phyloP scores from a whole-genome alignment of 2,888 invertebrate genomes.

The Agonopterix arenella region DNA sequence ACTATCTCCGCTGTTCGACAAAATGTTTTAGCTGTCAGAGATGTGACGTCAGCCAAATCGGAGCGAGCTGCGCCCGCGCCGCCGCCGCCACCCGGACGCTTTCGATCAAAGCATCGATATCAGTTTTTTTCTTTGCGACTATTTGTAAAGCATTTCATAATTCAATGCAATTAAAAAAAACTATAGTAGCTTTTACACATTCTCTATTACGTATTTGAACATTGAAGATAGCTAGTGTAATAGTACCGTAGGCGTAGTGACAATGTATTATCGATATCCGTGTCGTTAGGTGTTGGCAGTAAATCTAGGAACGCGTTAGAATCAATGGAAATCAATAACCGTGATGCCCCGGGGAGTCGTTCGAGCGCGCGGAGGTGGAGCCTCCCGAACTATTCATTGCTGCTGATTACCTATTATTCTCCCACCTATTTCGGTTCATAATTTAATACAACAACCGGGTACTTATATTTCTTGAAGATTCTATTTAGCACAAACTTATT shows the following conservation, averaged over 20 bases:
- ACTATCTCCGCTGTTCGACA: slow-evolving; percentile 73
- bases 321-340: slow-evolving; percentile 70
- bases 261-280: slow-evolving; percentile 20
- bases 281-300: slow-evolving; percentile 32
- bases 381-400: slow-evolving; percentile 19
- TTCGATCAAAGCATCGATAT: slow-evolving; percentile 53
- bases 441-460: background rate
- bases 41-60: slow-evolving; percentile 72
- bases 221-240: background rate
- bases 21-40: slow-evolving; percentile 74
- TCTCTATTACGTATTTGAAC: background rate
- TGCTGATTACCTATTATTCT: slow-evolving; percentile 6
- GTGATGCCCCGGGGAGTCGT: slow-evolving; percentile 54
- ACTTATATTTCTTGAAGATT: background rate
- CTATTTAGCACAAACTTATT: slow-evolving; percentile 1
- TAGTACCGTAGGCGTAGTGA: slow-evolving; percentile 3
- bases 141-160: too few relatives aligned
- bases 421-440: background rate
- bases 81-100: slow-evolving; percentile 25
- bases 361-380: slow-evolving; percentile 34
- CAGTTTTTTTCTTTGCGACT: slow-evolving; percentile 12
- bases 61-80: slow-evolving; percentile 40
- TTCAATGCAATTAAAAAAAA: too few relatives aligned
- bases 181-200: background rate
- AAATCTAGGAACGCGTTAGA: slow-evolving; percentile 65